Evolutionary conservation across 2,113 vertebrate genomes (phyloP), one percentile per base, ranked within the genome.

Genomic region (Sebastes fasciatus): DNA sequence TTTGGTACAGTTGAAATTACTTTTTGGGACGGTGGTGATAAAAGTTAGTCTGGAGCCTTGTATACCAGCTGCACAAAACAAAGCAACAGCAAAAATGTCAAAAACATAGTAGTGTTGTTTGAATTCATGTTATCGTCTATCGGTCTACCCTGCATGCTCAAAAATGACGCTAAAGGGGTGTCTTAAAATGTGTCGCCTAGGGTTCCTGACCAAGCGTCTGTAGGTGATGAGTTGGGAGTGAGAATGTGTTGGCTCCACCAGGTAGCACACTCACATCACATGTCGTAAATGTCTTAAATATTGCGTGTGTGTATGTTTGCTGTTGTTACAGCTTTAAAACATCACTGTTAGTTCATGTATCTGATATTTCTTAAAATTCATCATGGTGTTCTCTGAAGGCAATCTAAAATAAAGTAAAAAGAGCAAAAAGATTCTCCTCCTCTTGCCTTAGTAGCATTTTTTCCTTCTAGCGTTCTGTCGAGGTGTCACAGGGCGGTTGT

Each of bases 401-500:
- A 63, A 8, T 8, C 43, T 76, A 77, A 75, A 57, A 51, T 23
- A 6, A 23, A 64, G 14, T 61, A 8, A 73, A 68, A 73, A 51
- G 0, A 34, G 61, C 1, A 54, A 19, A 74, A 62, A 68, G 0
- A 34, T 34, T 2, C 54, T 5, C n/a, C 21, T 72, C 1, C 34
- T 48, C 11, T 14, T 14, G 60, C 49, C 34, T 81, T 40, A 58
- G 19, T 40, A 6, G 21, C 21, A 34, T 54, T 65, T 74, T 54
- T 14, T 17, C 19, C 26, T n/a, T 34, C 11, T 8, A 23, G 4
- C 5, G 3, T 11, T 54, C 23, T 19, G 79, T 8, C 40, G 58
- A 73, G 52, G 34, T 72, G 73, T 73, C 75, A 82, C 69, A 45
- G 69, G 13, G 45, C 2, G 13, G 57, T 65, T 82, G 75, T 60